Base-by-base conservation (phyloP, 2,888 invertebrate genomes). In the Zaprionus lineosus region DNA sequence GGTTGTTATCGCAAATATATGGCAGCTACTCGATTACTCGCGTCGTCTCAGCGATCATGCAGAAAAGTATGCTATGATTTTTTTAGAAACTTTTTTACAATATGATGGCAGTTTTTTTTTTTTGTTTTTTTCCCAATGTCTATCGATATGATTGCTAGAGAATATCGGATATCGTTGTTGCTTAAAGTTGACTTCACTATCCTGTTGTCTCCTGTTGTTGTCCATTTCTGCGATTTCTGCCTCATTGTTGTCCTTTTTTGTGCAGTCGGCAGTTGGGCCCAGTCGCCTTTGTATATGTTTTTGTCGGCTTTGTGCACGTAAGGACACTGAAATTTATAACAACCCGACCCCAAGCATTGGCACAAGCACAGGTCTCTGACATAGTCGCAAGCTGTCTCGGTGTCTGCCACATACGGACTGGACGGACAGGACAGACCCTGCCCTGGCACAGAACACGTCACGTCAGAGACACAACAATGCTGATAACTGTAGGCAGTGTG, bases 391-490 rank as follows among this genome's bases (percentile, higher is more conserved):
- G 6, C 47, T 48, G 66, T 66, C 67, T 60, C 41, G 28, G 8
- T 46, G 39, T 31, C 44, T 11, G 40, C 18, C 47, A 60, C 48
- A 66, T 19, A 50, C 46, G 39, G 28, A 28, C 28, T 26, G 6
- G 24, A 26, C 6, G 37, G n/a, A 7, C 16, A n/a, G 9, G 16
- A 28, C 12, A 39, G n/a, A n/a, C n/a, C n/a, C n/a, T n/a, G n/a
- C n/a, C n/a, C 19, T 19, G 50, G 39, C 46, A 71, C 55, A 70
- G 57, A 63, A 71, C 67, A 71, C 63, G 63, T 72, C 71, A 71
- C 53, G 71, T 71, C 71, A 71, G 72, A 59, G 59, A 47, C 71
- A 71, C 63, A 71, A 71, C 69, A 70, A 66, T 53, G 71, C 72
- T 69, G 69, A 69, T 71, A 69, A 66, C 69, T 69, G 71, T 61